Base-by-base conservation (phyloP, 1,140 invertebrate species). In the Babylonia areolata region DNA sequence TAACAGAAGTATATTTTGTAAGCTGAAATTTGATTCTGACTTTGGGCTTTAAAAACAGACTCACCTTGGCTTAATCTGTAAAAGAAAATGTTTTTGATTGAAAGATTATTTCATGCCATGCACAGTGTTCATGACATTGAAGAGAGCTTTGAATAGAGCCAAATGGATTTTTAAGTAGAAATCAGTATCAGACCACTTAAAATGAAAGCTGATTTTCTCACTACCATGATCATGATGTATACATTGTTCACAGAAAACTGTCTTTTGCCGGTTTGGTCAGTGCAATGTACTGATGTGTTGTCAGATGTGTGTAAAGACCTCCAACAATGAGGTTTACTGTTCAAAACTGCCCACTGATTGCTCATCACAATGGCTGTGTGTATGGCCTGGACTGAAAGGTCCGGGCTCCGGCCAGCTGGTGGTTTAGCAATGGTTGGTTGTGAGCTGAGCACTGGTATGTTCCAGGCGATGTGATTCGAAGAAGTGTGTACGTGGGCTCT, bases 401-500 rank as follows among this genome's bases (percentile, higher is more conserved):
- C 58, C 15, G 58, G 28, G 46, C 42, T 58, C 78, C 0, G 31
- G 78, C 78, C 40, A 35, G 20, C 42, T n/a, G 40, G 40, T 40
- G 1, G n/a, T 28, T 2, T 20, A n/a, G 40, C 31, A 33, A 40
- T 20, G 46, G 78, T n/a, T 80, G 40, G 40, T 11, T 20, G 31
- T 51, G 40, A 54, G 28, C 42, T 54, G 78, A 40, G 40, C 78
- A 35, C 33, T 39, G 40, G 40, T 71, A 35, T 84, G 58, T 84
- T 84, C 40, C 82, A 84, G 81, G 82, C 64, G 82, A 84, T 11
- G 17, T 84, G 40, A 42, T 23, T 35, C 35, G 69, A 69, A 84
- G 82, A 40, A 69, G 54, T 84, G 82, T 84, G 82, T 84, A 69
- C 39, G 82, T 84, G 82, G 82, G 82, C 82, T 75, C 35, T 75